Conservation (phyloP, 1,140 invertebrate species). For the Eubasilissa regina region DNA sequence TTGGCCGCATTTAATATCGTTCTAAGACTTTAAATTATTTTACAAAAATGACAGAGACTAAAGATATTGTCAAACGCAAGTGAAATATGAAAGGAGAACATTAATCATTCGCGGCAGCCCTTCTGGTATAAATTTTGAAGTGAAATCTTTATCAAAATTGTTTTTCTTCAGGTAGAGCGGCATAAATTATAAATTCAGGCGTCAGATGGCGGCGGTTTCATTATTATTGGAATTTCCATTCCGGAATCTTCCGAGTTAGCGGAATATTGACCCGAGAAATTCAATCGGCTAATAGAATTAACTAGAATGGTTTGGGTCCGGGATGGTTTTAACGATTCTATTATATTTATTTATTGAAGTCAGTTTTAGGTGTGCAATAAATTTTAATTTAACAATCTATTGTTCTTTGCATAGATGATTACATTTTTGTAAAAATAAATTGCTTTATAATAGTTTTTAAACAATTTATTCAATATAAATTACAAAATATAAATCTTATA, state of each 20-base stretch:
- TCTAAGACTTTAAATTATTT: slow-evolving; percentile 17
- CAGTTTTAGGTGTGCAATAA: slow-evolving; percentile 3
- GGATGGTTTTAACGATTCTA: not conserved
- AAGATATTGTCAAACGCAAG: slow-evolving; percentile 33
- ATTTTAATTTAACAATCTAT: not conserved
- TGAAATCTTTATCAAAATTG: slow-evolving; percentile 41
- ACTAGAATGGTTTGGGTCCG: slow-evolving; percentile 20
- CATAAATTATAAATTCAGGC: slow-evolving; percentile 42
- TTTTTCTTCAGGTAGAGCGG: slow-evolving; percentile 38
- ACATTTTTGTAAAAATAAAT: too few species aligned
- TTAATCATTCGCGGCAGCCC: slow-evolving; percentile 35
- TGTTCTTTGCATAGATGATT: too few species aligned
- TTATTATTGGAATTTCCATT: slow-evolving; percentile 38
- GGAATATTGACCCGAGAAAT: slow-evolving; percentile 40
- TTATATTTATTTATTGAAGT: slow-evolving; percentile 12
- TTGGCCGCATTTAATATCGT: slow-evolving; percentile 5
- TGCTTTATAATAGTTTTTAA: too few species aligned
- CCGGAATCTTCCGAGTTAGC: slow-evolving; percentile 9
- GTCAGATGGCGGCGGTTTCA: slow-evolving; percentile 42
- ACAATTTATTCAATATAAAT: too few species aligned
- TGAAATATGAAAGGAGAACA: slow-evolving; percentile 36
- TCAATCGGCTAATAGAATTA: slow-evolving; percentile 43
- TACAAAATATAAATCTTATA: too few species aligned
- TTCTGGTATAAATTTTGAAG: slow-evolving; percentile 33
- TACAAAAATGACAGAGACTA: slow-evolving; percentile 31